phyloP scores from a whole-genome alignment of 2,113 vertebrate genomes.

The Odocoileus virginianus region DNA sequence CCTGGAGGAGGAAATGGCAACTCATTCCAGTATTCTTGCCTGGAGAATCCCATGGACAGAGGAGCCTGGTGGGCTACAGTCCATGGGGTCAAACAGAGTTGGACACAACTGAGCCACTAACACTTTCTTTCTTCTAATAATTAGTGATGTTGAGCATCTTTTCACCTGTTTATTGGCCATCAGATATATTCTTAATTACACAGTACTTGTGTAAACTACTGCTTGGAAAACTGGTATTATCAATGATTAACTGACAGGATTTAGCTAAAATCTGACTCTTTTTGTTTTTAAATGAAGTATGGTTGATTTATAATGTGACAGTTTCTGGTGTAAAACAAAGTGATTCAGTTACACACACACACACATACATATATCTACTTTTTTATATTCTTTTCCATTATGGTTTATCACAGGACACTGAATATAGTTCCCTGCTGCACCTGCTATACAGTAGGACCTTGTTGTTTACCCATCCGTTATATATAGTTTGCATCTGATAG shows the following conservation, averaged over 20 bases:
- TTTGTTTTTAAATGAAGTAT: background rate
- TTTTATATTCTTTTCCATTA: background rate
- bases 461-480: background rate
- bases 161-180: background rate
- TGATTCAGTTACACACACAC: background rate
- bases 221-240: background rate
- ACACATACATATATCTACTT: accelerated
- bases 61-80: background rate
- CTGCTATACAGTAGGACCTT: background rate
- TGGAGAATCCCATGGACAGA: background rate
- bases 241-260: background rate
- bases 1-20: background rate
- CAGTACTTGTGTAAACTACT: background rate
- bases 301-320: background rate
- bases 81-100: background rate
- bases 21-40: background rate
- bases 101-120: background rate
- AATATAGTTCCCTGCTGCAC: background rate
- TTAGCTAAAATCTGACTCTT: background rate
- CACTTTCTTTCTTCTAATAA: background rate
- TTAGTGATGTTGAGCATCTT: background rate
- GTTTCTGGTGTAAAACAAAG: background rate
- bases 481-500: background rate
- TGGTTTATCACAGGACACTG: background rate
- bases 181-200: background rate